Base-by-base conservation (phyloP, 2,113 vertebrate genomes). In the Laticauda laticaudata region DNA sequence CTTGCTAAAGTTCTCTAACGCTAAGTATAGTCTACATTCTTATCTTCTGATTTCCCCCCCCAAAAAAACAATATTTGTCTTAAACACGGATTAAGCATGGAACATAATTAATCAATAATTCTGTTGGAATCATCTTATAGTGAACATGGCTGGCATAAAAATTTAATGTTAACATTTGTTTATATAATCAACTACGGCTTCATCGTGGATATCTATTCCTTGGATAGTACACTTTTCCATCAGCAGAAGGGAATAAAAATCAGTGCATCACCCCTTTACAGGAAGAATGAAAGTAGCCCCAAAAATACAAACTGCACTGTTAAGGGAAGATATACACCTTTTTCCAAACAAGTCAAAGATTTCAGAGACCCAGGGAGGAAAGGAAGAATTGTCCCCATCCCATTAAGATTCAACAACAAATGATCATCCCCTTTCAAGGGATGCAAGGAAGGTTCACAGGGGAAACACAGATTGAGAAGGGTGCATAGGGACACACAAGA, bases 101-200 rank as follows among this genome's bases (percentile, higher is more conserved):
- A 85, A 0, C 0, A 75, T 96, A 94, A 94, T 95, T 93, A 45
- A 81, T 81, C 34, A 81, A 81, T 39, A 81, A n/a, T 20, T 81
- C 18, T 39, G 6, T n/a, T 29, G 14, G 61, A 69, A 0, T n/a
- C 12, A 69, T 69, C 29, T n/a, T 2, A 69, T n/a, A 69, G 12
- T 11, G 29, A 69, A 69, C 26, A 69, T n/a, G 29, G 12, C 29
- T 69, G 61, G 12, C 61, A 45, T 29, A 90, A 69, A 69, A 59
- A 3, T 53, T n/a, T 91, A 92, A 26, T 57, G 91, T 75, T 75
- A 85, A 61, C 51, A 24, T 86, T 57, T 29, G 87, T 96, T 81
- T 93, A 91, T 86, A 96, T 94, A 95, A 95, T 94, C 39, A 48
- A 92, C 5, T 23, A 34, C 20, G n/a, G 9, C 0, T 89, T 23